These are phyloP conservation scores for Serrognathus titanus DNA, from an alignment of 2,888 invertebrate genomes.

Conservation along the genomic window DNA sequence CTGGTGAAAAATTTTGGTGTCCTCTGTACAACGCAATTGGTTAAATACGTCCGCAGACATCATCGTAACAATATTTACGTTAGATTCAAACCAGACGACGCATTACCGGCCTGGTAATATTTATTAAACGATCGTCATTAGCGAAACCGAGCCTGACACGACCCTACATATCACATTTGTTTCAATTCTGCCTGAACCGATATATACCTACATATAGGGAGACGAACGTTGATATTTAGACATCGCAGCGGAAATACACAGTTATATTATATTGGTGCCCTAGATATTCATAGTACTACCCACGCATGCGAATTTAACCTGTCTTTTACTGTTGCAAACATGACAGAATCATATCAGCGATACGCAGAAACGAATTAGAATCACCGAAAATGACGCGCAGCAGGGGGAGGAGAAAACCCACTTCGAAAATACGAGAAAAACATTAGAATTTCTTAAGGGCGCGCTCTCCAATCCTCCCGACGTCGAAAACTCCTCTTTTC, in stretches of 20 bases:
- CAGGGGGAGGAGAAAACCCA: too few relatives aligned
- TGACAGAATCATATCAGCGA: too few relatives aligned
- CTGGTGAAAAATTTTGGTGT: background rate
- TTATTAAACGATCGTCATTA: slow-evolving; percentile 2
- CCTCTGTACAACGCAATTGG: background rate
- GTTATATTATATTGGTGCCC: slow-evolving; percentile 41
- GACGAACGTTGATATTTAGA: slow-evolving; percentile 22
- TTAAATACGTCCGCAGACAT: background rate
- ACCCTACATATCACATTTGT: slow-evolving; percentile 33
- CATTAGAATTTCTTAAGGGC: too few relatives aligned
- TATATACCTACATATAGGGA: slow-evolving; percentile 20
- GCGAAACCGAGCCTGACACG: slow-evolving; percentile 8
- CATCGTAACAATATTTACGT: background rate
- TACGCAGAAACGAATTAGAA: too few relatives aligned
- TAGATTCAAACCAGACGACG: background rate
- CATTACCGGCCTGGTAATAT: background rate
- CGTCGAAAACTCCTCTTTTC: background rate
- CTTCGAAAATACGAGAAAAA: too few relatives aligned
- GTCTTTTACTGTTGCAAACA: background rate
- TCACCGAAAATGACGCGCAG: too few relatives aligned
- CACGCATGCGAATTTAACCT: slow-evolving; percentile 8
- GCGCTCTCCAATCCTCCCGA: background rate
- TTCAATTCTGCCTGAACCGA: slow-evolving; percentile 31
- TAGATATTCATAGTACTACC: slow-evolving; percentile 31
- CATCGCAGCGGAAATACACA: slow-evolving; percentile 38